Evolutionary conservation across 1,140 invertebrate species (phyloP).

Genomic region (Drosophila ficusphila): DNA sequence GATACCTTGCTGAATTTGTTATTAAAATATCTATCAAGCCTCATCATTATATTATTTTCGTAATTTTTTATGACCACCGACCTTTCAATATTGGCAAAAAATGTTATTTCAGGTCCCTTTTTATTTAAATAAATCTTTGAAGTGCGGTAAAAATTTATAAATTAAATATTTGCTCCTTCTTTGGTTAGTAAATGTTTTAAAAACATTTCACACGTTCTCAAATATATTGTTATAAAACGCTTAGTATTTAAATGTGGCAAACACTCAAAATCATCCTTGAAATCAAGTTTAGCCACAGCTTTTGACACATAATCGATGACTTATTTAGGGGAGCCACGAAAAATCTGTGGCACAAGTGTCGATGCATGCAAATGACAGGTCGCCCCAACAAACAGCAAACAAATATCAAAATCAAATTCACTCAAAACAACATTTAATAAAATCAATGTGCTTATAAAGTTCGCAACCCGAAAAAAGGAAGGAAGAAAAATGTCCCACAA

Average conservation of each 20-base stretch:
- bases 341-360: conserved; percentile 51
- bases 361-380: conserved; percentile 57
- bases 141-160: too few species aligned
- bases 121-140: too few species aligned
- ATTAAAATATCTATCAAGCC: too few species aligned
- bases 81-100: too few species aligned
- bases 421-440: conserved; percentile 48
- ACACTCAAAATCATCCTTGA: not conserved
- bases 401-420: conserved; percentile 35
- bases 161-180: too few species aligned
- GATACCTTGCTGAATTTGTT: too few species aligned
- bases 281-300: not conserved
- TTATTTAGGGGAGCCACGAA: conserved; percentile 21
- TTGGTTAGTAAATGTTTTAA: too few species aligned
- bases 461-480: not conserved
- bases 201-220: too few species aligned
- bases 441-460: conserved; percentile 44
- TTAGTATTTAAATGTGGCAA: not conserved
- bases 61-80: too few species aligned
- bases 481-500: conserved; percentile 30
- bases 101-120: too few species aligned
- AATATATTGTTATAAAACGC: too few species aligned
- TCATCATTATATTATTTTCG: too few species aligned
- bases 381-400: conserved; percentile 27
- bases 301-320: conserved; percentile 45